Percentiles rank a stretch among this genome's conserved stretches.
phyloP scores from a whole-genome alignment of 2,113 vertebrate genomes.

The Microcebus griseorufus region DNA sequence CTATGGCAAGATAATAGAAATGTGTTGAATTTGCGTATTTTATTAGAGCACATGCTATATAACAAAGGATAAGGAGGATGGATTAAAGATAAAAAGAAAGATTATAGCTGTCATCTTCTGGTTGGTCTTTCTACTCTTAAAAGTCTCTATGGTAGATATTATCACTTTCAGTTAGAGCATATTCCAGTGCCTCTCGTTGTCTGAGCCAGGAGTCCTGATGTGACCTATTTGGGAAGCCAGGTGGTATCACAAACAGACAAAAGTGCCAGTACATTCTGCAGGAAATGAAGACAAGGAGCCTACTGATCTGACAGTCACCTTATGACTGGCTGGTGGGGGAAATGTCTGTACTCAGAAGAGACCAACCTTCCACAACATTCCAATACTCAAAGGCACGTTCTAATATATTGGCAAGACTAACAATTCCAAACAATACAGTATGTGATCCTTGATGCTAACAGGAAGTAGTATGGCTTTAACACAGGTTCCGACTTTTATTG shows the following conservation, averaged over 20 bases:
- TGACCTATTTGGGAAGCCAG: conserved; percentile 63
- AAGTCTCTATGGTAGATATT: conserved; percentile 19
- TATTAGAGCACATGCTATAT: not conserved
- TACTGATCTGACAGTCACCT: not conserved
- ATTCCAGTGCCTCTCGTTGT: not conserved
- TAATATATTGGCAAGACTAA: not conserved
- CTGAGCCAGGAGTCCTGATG: conserved; percentile 31
- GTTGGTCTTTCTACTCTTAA: not conserved
- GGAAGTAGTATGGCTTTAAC: not conserved
- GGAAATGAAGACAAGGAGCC: not conserved
- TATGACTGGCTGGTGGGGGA: not conserved
- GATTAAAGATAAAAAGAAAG: conserved; percentile 25
- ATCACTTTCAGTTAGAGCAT: conserved; percentile 37
- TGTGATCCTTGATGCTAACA: conserved; percentile 10
- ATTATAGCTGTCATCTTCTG: not conserved
- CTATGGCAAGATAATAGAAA: not conserved
- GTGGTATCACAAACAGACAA: not conserved
- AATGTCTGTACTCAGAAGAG: not conserved
- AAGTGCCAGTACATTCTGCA: not conserved
- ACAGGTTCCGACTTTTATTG: not conserved
- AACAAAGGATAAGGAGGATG: not conserved
- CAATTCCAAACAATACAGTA: not conserved
- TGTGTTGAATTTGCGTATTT: not conserved
- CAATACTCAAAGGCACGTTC: not conserved
- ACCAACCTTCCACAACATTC: not conserved